A percentile compares a stretch with the other conserved stretches of the same genome.
Evolutionary conservation across 2,888 invertebrate genomes (phyloP).

Genomic region (Uropetala carovei): DNA sequence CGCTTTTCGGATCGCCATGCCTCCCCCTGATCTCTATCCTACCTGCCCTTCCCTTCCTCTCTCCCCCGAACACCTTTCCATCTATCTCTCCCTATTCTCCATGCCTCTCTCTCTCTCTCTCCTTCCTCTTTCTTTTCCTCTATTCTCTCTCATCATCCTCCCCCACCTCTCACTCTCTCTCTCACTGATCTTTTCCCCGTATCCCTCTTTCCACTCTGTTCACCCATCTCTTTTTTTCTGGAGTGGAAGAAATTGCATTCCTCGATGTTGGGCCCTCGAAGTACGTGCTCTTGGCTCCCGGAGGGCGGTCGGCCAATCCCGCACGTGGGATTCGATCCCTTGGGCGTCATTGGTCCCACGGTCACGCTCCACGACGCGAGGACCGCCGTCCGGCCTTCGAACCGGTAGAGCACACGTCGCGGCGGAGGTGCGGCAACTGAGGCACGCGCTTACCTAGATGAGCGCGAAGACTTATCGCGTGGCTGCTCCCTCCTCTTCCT

Average conservation of each 20-base stretch:
- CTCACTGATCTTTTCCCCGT: not conserved
- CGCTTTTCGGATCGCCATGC: not conserved
- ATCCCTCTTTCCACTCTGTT: not conserved
- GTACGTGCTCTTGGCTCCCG: not conserved
- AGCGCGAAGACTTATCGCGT: not conserved
- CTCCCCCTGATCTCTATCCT: too few relatives aligned
- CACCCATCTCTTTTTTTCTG: not conserved
- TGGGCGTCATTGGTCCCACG: not conserved
- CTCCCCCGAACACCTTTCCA: too few relatives aligned
- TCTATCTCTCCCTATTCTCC: too few relatives aligned
- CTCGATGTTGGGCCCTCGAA: not conserved
- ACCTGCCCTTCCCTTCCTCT: too few relatives aligned
- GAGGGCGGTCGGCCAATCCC: not conserved
- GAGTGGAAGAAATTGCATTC: not conserved
- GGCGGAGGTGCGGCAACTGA: not conserved
- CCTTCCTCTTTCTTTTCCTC: not conserved
- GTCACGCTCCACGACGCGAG: not conserved
- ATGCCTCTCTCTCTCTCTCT: not conserved
- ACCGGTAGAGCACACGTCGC: slow-evolving; percentile 9
- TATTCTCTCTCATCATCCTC: not conserved
- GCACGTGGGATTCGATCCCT: slow-evolving; percentile 16
- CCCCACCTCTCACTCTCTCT: not conserved
- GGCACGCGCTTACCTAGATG: not conserved
- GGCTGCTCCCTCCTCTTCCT: not conserved
- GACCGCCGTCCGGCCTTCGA: not conserved